phyloP scores from a whole-genome alignment of 2,888 invertebrate genomes.

The Caenorhabditis sp. region DNA sequence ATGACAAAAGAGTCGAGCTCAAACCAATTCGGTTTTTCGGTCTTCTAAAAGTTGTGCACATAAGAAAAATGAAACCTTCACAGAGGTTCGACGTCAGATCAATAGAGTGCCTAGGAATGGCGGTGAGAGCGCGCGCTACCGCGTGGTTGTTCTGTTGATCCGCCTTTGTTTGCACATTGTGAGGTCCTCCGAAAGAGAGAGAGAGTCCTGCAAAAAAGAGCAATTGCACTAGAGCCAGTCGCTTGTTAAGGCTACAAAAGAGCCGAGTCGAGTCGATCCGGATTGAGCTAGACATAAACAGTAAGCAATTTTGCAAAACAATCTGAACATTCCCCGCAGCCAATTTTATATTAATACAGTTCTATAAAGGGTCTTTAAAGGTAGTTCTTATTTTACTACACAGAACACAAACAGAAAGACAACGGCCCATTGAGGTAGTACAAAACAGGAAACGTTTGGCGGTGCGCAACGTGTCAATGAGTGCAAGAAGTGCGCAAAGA shows the following conservation, averaged over 20 bases:
- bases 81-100: constrained; percentile 31
- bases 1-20: not conserved
- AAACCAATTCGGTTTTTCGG: constrained; percentile 5
- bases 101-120: constrained; percentile 11
- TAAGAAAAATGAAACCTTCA: constrained; percentile 35
- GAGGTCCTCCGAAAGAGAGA: constrained; percentile 16
- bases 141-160: constrained; percentile 61
- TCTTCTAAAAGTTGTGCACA: not conserved
- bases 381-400: too few species aligned
- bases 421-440: not conserved
- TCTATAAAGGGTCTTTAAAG: too few species aligned
- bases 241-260: too few species aligned
- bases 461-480: not conserved
- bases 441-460: constrained; percentile 4
- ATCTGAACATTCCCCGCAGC: too few species aligned
- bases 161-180: constrained; percentile 48
- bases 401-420: not conserved
- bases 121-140: constrained; percentile 8
- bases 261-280: too few species aligned
- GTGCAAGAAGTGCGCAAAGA: constrained; percentile 9
- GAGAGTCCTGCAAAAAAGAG: constrained; percentile 12
- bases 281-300: too few species aligned
- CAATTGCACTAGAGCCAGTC: not conserved
- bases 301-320: too few species aligned
- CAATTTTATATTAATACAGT: too few species aligned